Evolutionary conservation across 2,888 invertebrate species (phyloP).

Genomic region (Pomacea canaliculata): DNA sequence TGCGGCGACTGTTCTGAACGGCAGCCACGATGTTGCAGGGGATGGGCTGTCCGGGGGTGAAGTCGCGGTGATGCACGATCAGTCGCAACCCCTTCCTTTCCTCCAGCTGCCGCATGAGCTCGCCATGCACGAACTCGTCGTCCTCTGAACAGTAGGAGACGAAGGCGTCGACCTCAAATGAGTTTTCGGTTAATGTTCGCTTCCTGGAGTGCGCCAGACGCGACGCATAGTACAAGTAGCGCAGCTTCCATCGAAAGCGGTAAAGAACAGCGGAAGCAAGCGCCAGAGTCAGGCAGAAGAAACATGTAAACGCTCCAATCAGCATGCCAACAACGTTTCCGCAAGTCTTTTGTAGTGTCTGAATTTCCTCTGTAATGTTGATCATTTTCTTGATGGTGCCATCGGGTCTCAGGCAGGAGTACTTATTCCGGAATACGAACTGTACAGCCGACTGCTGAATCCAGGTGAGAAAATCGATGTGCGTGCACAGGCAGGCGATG

Average conservation of each 20-base stretch:
- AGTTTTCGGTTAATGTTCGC: neutral
- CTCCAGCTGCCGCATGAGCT: slow-evolving; percentile 13
- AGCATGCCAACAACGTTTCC: slow-evolving; percentile 1
- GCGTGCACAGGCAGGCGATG: slow-evolving; percentile 25
- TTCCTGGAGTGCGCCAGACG: slow-evolving; percentile 7
- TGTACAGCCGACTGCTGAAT: slow-evolving; percentile 9
- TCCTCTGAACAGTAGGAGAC: slow-evolving; percentile 19
- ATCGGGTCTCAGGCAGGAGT: slow-evolving; percentile 13
- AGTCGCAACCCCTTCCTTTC: slow-evolving; percentile 5
- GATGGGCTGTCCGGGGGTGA: slow-evolving; percentile 13
- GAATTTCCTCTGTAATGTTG: neutral
- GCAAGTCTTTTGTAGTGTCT: neutral
- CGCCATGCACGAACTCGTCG: slow-evolving; percentile 18
- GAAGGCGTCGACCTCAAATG: slow-evolving; percentile 20
- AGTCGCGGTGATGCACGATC: slow-evolving; percentile 25
- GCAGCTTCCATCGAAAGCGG: slow-evolving; percentile 23
- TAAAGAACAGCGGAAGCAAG: slow-evolving; percentile 11
- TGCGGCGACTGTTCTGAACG: slow-evolving; percentile 25
- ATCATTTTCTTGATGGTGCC: neutral
- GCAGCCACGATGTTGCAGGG: slow-evolving; percentile 23
- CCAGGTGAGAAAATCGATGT: slow-evolving; percentile 28
- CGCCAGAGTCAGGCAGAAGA: slow-evolving; percentile 4
- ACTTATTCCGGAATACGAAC: neutral
- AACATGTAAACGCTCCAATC: slow-evolving; percentile 6
- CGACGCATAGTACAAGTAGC: slow-evolving; percentile 24